Evolutionary conservation across 2,113 vertebrate genomes (phyloP), one percentile per base, ranked within the genome.

Genomic region (Neoarius graeffei): DNA sequence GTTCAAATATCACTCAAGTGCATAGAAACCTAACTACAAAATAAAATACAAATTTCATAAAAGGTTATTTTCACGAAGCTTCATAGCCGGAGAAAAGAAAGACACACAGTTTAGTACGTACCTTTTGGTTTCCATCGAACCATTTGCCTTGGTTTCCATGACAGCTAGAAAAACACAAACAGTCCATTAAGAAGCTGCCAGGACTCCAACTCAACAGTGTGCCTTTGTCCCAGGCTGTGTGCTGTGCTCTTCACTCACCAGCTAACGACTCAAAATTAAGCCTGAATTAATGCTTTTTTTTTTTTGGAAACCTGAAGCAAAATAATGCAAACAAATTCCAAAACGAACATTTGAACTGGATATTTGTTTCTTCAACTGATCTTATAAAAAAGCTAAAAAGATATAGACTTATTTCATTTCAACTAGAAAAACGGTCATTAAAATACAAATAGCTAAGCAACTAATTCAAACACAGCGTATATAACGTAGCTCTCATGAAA

Each of bases 61-160:
- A 89, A 14, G 54, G 11, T 25, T 57, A 27, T 48, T 52, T 15
- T 88, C 9, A 71, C 8, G 13, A 60, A 17, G 64, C 52, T 50
- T 6, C 6, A 20, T 60, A 69, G 62, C 35, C n/a, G 14, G 35
- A 54, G 80, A 6, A 69, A 80, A 15, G 20, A 83, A 50, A 25
- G 8, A 83, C 8, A 23, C 30, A n/a, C 27, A 48, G 11, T 35
- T 64, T 27, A 27, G 60, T 7, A 83, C 64, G 95, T 96, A 99
- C 98, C 97, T 97, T 97, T 97, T 97, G 89, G 95, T 96, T 94
- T 96, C 96, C 93, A 97, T 94, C 91, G 97, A 97, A 92, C 97
- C 98, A 96, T 98, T 98, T 95, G 97, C 96, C 93, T 98, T 98
- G 93, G 96, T 97, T 95, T 99, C 98, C 98, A 98, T 98, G 94